These are phyloP conservation scores for Tokudaia muenninki DNA, from an alignment of 2,797 vertebrate genomes.

Conservation along the genomic window DNA sequence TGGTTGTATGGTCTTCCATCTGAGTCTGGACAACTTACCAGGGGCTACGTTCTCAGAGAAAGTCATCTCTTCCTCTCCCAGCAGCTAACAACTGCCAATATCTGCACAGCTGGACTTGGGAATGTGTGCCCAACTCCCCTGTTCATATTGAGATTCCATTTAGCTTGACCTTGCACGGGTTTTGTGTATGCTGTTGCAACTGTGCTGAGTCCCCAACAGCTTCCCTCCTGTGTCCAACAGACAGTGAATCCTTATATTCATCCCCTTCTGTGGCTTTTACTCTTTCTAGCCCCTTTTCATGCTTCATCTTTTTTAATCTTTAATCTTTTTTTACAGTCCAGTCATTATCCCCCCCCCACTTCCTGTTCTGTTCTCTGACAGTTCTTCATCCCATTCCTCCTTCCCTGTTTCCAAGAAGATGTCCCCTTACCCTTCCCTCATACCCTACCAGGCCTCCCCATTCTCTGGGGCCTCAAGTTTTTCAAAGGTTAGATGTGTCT, in stretches of 20 bases:
- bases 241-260: neutral
- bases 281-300: neutral
- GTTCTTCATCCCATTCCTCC: neutral
- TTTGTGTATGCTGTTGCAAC: neutral
- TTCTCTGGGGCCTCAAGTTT: neutral
- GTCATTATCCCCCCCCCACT: neutral
- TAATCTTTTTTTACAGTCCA: neutral
- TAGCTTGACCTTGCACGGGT: neutral
- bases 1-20: neutral
- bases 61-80: neutral
- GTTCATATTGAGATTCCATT: neutral
- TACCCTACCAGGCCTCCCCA: neutral
- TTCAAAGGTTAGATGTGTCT: neutral
- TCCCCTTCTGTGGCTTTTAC: neutral
- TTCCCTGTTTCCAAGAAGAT: neutral
- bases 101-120: neutral
- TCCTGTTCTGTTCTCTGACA: neutral
- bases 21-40: neutral
- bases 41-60: neutral
- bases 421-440: no score
- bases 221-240: neutral
- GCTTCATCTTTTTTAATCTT: neutral
- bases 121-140: neutral
- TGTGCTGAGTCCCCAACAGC: neutral
- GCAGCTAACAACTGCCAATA: neutral